Percentiles rank a stretch among this genome's conserved stretches.
These are phyloP conservation scores for Malaclemys terrapin DNA, from an alignment of 2,113 vertebrate species.

Conservation along the genomic window DNA sequence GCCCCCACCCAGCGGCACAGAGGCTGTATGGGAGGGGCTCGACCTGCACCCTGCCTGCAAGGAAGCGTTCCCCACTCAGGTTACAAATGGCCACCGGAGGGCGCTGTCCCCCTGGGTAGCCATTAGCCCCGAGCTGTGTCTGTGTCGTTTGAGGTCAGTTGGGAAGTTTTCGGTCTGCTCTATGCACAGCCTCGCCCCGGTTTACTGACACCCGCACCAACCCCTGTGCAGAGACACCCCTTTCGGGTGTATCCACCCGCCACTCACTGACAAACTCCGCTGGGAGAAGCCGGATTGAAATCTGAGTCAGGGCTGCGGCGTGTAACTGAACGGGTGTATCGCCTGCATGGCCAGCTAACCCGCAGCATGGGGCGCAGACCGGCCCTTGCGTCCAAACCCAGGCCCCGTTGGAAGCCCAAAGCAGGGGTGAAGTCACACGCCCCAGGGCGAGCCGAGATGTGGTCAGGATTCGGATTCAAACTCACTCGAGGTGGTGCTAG, in stretches of 20 bases:
- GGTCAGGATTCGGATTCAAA: not conserved
- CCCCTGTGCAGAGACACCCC: not conserved
- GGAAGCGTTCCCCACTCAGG: no score
- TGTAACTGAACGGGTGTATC: not conserved
- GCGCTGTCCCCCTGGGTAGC: not conserved
- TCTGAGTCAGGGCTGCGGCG: not conserved
- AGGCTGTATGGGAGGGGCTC: not conserved
- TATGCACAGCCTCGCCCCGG: not conserved
- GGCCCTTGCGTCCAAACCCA: not conserved
- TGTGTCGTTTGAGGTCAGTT: not conserved
- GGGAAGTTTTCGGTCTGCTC: not conserved
- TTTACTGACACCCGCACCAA: not conserved
- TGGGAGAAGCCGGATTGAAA: not conserved
- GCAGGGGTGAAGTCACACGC: not conserved
- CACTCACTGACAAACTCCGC: not conserved
- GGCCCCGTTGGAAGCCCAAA: accelerated
- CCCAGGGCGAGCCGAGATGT: not conserved
- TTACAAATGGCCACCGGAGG: not conserved
- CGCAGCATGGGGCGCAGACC: no score
- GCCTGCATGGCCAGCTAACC: not conserved
- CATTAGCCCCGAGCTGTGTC: not conserved
- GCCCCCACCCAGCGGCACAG: not conserved
- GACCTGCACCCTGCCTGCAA: not conserved
- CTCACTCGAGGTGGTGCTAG: not conserved
- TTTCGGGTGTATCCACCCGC: not conserved